These are phyloP conservation scores for Drosophila fuyamai DNA, from an alignment of 1,140 invertebrate species.

Conservation along the genomic window DNA sequence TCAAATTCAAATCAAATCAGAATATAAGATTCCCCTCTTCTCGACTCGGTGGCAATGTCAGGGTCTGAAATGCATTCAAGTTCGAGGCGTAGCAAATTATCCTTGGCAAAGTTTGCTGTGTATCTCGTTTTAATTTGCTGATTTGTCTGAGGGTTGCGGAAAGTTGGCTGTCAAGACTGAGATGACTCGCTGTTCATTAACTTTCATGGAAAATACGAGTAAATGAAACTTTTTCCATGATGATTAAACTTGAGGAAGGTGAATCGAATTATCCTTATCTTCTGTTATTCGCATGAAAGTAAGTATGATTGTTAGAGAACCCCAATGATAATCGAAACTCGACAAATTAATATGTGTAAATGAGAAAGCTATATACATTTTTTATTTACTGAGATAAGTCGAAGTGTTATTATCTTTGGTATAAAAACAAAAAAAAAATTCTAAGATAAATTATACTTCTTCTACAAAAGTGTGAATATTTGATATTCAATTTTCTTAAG, in stretches of 20 bases:
- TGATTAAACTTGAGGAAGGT: constrained; percentile 12
- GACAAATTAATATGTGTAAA: no score
- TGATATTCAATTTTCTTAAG: no score
- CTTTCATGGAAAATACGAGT: constrained; percentile 7
- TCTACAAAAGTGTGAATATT: no score
- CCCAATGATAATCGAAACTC: no score
- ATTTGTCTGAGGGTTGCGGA: constrained; percentile 14
- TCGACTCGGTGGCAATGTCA: constrained; percentile 15
- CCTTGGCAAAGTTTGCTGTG: constrained; percentile 21
- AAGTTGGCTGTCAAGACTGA: background rate
- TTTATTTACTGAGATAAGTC: no score
- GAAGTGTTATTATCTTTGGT: no score
- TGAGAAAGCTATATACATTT: no score
- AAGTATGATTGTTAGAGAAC: no score
- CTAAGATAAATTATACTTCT: no score
- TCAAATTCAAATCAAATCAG: constrained; percentile 68
- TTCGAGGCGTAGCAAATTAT: constrained; percentile 40
- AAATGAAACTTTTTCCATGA: constrained; percentile 41
- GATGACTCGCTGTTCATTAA: constrained; percentile 15
- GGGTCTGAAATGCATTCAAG: constrained; percentile 45
- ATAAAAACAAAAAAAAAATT: no score
- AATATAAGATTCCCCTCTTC: constrained; percentile 5
- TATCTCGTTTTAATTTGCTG: constrained; percentile 33
- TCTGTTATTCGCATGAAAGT: background rate
- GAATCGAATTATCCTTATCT: constrained; percentile 10